Base-by-base conservation (phyloP, 1,140 invertebrate genomes). In the Phymorhynchus buccinoides region DNA sequence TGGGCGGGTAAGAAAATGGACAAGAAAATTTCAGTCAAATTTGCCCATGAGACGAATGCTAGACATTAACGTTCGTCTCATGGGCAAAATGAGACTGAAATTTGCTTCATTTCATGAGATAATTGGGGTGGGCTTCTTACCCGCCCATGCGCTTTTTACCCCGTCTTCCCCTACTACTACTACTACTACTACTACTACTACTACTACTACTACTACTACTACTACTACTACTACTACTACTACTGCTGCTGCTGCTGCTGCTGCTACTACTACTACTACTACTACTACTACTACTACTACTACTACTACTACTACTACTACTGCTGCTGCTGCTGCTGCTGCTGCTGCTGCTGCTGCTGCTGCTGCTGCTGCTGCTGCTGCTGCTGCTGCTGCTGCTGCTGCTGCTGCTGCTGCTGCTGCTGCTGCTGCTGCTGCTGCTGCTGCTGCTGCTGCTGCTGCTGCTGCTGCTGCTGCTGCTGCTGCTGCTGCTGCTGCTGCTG, bases 171-270 rank as follows among this genome's bases (percentile, higher is more conserved):
- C n/a, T n/a, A n/a, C n/a, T n/a, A n/a, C n/a, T n/a, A n/a, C n/a
- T n/a, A n/a, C n/a, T n/a, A n/a, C n/a, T n/a, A n/a, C n/a, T n/a
- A 35, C 75, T 77, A 77, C 75, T 77, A 77, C 75, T 77, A 77
- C 75, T 77, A 35, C 75, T 77, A 35, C 75, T 77, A 35, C 75
- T 77, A 32, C 75, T 77, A 32, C 75, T 77, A 77, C 75, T 77
- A 77, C 75, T 77, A 77, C 75, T 66, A 66, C 62, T 66, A 66
- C 62, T 66, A 66, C n/a, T 66, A 66, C 62, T 66, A 66, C 62
- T 66, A 66, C 62, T 77, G 37, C 75, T 77, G 37, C 75, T 77
- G 37, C 75, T 77, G 37, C 75, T 77, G 37, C 75, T 78, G 37
- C 75, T 78, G 37, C 75, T 77, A 77, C 75, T 77, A 18, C 75